These are phyloP conservation scores for Menura novaehollandiae DNA, from an alignment of 2,113 vertebrate species.

Conservation along the genomic window DNA sequence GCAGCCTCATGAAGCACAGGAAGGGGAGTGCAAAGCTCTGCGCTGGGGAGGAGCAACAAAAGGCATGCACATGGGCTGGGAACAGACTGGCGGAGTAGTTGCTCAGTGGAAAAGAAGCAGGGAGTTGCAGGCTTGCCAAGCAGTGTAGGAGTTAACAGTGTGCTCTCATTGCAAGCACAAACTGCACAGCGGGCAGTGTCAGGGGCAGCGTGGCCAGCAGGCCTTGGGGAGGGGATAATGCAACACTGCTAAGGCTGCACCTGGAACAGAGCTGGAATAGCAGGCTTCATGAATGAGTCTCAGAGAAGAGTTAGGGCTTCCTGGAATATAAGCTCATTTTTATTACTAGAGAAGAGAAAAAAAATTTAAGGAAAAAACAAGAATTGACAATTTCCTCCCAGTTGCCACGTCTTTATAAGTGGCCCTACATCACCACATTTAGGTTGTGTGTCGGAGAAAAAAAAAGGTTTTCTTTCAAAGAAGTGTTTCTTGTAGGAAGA, in stretches of 20 bases:
- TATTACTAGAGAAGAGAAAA: neutral
- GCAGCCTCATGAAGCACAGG: neutral
- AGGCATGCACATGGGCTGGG: neutral
- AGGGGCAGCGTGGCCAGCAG: neutral
- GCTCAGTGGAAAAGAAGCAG: neutral
- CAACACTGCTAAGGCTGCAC: neutral
- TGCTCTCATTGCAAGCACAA: neutral
- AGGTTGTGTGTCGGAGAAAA: neutral
- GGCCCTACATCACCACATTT: neutral
- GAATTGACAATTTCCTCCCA: neutral
- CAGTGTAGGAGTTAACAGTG: neutral
- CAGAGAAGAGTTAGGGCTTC: neutral
- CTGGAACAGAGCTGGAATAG: neutral
- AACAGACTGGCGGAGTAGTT: neutral
- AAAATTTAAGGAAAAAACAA: fast-evolving
- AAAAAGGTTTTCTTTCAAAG: neutral
- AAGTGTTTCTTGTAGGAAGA: neutral
- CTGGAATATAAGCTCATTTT: neutral
- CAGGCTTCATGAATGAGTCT: neutral
- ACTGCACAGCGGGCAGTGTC: neutral
- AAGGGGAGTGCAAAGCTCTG: neutral
- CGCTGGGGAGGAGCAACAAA: neutral
- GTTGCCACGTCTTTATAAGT: neutral
- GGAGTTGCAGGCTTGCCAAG: neutral
- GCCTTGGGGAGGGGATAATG: neutral